A percentile compares a stretch with the other conserved stretches of the same genome.
phyloP scores from a whole-genome alignment of 2,797 vertebrate genomes.

The Sciurus carolinensis region DNA sequence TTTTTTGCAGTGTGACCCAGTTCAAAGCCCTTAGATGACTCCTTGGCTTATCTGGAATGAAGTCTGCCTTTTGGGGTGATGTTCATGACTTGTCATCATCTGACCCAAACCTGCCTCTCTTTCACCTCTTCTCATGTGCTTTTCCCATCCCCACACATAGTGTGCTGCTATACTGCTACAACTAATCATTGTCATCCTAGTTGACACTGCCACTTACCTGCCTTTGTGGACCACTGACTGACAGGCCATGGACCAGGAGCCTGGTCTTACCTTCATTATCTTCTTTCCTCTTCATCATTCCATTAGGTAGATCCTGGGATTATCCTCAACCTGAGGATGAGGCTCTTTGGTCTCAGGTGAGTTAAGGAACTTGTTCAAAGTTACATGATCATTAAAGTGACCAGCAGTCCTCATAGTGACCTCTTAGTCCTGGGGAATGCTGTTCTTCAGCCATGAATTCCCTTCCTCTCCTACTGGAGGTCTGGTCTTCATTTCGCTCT shows the following conservation, averaged over 20 bases:
- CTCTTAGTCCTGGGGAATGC: not conserved
- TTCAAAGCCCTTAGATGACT: not conserved
- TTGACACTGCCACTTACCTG: no score
- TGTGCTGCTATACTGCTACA: no score
- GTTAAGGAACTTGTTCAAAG: not conserved
- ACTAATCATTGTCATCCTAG: fast-evolving
- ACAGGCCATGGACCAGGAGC: not conserved
- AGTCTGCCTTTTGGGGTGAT: not conserved
- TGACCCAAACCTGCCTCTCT: not conserved
- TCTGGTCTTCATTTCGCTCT: not conserved
- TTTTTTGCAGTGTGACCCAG: not conserved
- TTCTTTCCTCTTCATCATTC: not conserved
- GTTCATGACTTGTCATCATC: not conserved
- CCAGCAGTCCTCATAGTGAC: fast-evolving
- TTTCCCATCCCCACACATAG: not conserved
- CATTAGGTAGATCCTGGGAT: not conserved
- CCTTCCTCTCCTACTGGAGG: no score
- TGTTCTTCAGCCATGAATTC: no score
- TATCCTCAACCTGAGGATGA: not conserved
- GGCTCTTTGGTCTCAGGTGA: not conserved
- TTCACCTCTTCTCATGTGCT: not conserved
- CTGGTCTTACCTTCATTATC: not conserved
- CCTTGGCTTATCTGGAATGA: no score
- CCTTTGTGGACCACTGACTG: not conserved
- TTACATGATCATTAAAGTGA: not conserved